Conservation (phyloP, 2,113 vertebrate genomes). For the Poeciliopsis turrubarensis region DNA sequence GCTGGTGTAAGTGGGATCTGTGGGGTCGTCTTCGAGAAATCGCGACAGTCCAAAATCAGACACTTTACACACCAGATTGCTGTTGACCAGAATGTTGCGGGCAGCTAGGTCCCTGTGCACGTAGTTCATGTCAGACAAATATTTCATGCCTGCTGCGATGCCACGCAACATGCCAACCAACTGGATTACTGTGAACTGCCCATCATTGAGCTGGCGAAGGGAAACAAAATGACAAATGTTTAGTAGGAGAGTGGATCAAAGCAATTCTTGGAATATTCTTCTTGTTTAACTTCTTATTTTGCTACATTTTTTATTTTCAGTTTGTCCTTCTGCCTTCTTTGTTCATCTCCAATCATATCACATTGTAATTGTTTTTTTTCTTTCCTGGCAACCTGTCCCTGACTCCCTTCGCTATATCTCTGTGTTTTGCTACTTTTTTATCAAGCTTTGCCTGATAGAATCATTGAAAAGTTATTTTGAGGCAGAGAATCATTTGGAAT, state of each 20-base stretch:
- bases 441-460: conserved; percentile 59
- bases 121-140: conserved; percentile 96
- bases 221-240: conserved; percentile 30
- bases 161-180: conserved; percentile 96
- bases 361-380: neutral
- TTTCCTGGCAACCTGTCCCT: conserved; percentile 6
- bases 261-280: neutral
- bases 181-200: conserved; percentile 98
- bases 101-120: conserved; percentile 95
- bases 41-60: conserved; percentile 96
- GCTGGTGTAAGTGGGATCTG: conserved; percentile 96
- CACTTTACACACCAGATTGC: conserved; percentile 97
- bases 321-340: conserved; percentile 2
- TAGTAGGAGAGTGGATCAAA: conserved; percentile 33
- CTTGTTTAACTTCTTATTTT: conserved; percentile 15
- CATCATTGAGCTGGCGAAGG: conserved; percentile 87
- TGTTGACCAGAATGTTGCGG: conserved; percentile 96
- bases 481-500: conserved; percentile 57
- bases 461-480: conserved; percentile 54
- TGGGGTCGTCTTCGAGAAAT: conserved; percentile 92
- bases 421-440: conserved; percentile 7
- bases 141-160: conserved; percentile 96
- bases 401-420: conserved; percentile 8
- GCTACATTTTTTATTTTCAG: conserved; percentile 3
- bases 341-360: conserved; percentile 10